Conservation (phyloP, 1,140 invertebrate species). For the Penaeus vannamei region DNA sequence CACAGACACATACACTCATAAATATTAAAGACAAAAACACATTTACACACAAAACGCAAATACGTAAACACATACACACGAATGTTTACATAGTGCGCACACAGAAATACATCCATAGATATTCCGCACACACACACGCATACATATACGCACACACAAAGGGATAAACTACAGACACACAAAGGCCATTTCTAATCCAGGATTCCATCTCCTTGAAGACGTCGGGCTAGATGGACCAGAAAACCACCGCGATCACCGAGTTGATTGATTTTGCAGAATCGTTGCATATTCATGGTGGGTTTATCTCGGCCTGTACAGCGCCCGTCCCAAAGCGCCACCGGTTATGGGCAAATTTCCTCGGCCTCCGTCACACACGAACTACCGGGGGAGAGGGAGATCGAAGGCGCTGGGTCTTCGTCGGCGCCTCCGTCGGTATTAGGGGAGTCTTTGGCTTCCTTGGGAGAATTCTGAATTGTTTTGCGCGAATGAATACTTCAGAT, state of each 20-base stretch:
- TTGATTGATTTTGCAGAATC: constrained; percentile 57
- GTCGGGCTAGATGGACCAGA: constrained; percentile 48
- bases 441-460: not conserved
- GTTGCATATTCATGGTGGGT: constrained; percentile 60
- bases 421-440: not conserved
- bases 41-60: too few relatives aligned
- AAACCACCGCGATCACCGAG: constrained; percentile 39
- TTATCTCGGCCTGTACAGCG: constrained; percentile 57
- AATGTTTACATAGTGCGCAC: too few relatives aligned
- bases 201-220: constrained; percentile 59
- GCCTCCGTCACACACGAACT: not conserved
- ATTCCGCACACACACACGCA: too few relatives aligned
- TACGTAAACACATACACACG: too few relatives aligned
- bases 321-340: constrained; percentile 11
- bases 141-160: too few relatives aligned
- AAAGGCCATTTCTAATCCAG: constrained; percentile 20
- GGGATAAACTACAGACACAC: too few relatives aligned
- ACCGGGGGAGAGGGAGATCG: not conserved
- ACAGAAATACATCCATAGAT: too few relatives aligned
- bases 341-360: constrained; percentile 52
- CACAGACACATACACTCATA: too few relatives aligned
- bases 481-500: too few relatives aligned
- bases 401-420: not conserved
- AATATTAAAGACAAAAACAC: too few relatives aligned
- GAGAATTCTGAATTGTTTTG: not conserved